Percentiles rank a stretch among this genome's conserved stretches.
Conservation (phyloP, 2,888 invertebrate species). For the Acleris sparsana region DNA sequence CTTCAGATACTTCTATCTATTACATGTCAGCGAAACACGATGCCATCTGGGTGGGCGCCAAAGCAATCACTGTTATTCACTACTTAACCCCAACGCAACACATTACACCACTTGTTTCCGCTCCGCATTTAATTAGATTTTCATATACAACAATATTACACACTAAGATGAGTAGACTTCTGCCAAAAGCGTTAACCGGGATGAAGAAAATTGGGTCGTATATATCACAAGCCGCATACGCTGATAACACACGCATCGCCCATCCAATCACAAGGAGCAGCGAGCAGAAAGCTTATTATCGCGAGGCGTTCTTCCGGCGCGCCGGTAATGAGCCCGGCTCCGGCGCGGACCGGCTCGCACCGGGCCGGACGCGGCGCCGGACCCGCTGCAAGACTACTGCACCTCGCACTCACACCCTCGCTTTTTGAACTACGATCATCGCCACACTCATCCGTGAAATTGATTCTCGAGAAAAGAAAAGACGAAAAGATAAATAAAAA, state of each 20-base stretch:
- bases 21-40: slow-evolving; percentile 69
- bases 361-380: slow-evolving; percentile 34
- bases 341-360: slow-evolving; percentile 39
- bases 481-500: slow-evolving; percentile 84
- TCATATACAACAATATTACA: slow-evolving; percentile 40
- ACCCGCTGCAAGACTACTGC: slow-evolving; percentile 45
- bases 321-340: slow-evolving; percentile 64
- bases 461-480: slow-evolving; percentile 82
- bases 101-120: slow-evolving; percentile 28
- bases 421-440: slow-evolving; percentile 81
- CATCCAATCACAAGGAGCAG: slow-evolving; percentile 77
- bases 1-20: slow-evolving; percentile 47
- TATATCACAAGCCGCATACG: slow-evolving; percentile 67
- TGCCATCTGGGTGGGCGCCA: slow-evolving; percentile 79
- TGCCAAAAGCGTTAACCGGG: slow-evolving; percentile 58
- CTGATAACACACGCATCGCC: slow-evolving; percentile 79
- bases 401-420: slow-evolving; percentile 66
- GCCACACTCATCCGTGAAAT: slow-evolving; percentile 83
- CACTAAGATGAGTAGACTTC: slow-evolving; percentile 23
- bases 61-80: slow-evolving; percentile 81
- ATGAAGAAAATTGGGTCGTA: slow-evolving; percentile 74
- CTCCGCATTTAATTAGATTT: slow-evolving; percentile 44
- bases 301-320: slow-evolving; percentile 68
- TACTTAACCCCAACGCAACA: slow-evolving; percentile 57
- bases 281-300: slow-evolving; percentile 79